Evolutionary conservation across 2,113 vertebrate genomes (phyloP), one percentile per base, ranked within the genome.

Genomic region (Spilogale gracilis): DNA sequence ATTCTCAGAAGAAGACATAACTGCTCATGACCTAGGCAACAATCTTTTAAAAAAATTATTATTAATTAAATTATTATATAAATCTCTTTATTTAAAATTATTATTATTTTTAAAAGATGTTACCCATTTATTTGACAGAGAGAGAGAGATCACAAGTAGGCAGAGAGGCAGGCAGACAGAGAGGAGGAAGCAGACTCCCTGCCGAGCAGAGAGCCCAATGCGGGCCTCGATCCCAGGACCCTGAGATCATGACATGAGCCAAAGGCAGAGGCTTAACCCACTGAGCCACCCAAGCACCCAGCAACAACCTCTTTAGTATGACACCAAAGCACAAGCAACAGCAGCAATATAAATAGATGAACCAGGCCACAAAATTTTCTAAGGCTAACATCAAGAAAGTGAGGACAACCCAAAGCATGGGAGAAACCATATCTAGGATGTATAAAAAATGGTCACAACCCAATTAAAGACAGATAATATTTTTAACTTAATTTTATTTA

Each of bases 391-490:
- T 69, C 67, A 69, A 69, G 67, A 38, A 69, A 69, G 16, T 18
- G 32, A 69, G 67, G 32, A 69, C 32, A 27, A 76, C 27, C 3
- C 58, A 95, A 87, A 73, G 50, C 60, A 83, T 78, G 63, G 23
- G 48, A 89, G 60, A 74, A 89, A 18, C 82, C 56, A 3, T 48
- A 54, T 91, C 27, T 93, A 76, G 18, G 58, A 80, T 60, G n/a
- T 43, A 45, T 27, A 50, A 82, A 82, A 74, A 89, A 50, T 30
- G 16, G 67, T 11, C 69, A 94, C 14, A 91, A 76, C 21, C 73
- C 76, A 96, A 61, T 74, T 48, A 80, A 97, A 91, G 56, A 60
- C 43, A 92, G 73, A 23, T 21, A 50, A 79, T 5, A 79, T 79
- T 79, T 69, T 38, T 38, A 38, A 38, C 38, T 38, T 38, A 38